Evolutionary conservation across 2,888 invertebrate genomes (phyloP).

Genomic region (Drosophila pseudotalamancana): DNA sequence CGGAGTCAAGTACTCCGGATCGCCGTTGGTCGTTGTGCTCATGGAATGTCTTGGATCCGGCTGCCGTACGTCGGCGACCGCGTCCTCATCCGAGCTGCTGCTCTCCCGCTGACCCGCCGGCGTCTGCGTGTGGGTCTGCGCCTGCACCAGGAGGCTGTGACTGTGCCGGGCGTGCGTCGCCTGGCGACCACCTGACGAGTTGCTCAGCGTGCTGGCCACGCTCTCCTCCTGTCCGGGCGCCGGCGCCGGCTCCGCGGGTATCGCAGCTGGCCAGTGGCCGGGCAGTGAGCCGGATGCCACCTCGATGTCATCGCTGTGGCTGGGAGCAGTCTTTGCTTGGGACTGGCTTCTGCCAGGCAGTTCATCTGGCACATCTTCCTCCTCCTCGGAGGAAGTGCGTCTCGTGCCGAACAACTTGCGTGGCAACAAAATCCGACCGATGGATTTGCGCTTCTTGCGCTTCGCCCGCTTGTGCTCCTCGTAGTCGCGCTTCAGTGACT

Average conservation of each 20-base stretch:
- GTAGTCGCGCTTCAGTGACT: conserved; percentile 84
- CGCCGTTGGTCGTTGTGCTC: conserved; percentile 61
- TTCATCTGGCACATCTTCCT: conserved; percentile 17
- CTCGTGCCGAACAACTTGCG: conserved; percentile 79
- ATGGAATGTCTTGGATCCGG: conserved; percentile 51
- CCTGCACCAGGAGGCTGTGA: conserved; percentile 80
- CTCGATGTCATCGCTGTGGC: conserved; percentile 56
- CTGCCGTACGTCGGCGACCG: not conserved
- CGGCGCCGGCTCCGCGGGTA: conserved; percentile 17
- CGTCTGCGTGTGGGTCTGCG: conserved; percentile 79
- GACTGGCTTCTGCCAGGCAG: conserved; percentile 8
- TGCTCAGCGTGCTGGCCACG: conserved; percentile 83
- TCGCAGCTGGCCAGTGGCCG: not conserved
- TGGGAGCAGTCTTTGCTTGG: conserved; percentile 30
- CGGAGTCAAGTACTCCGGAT: conserved; percentile 60
- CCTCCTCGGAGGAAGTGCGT: conserved; percentile 49
- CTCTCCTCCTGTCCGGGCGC: conserved; percentile 77
- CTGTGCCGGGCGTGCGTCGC: conserved; percentile 59
- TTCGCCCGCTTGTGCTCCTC: conserved; percentile 83
- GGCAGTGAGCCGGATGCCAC: conserved; percentile 56
- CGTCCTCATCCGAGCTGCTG: conserved; percentile 42
- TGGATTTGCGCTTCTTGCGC: conserved; percentile 81
- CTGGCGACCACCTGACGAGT: conserved; percentile 73
- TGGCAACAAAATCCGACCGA: conserved; percentile 82
- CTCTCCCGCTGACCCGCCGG: conserved; percentile 13